phyloP scores from a whole-genome alignment of 1,140 invertebrate species.

The Glossosoma conforme region DNA sequence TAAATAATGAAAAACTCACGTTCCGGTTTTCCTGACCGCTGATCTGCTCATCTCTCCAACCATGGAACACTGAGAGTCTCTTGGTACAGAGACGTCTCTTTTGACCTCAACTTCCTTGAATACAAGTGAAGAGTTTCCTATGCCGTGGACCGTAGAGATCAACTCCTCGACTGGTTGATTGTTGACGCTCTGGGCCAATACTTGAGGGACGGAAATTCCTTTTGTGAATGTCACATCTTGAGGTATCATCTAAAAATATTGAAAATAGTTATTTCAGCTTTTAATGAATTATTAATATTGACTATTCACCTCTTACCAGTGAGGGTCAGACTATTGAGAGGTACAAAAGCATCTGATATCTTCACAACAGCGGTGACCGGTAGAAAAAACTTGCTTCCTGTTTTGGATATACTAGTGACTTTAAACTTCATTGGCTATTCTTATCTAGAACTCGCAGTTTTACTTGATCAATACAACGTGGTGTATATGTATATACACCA shows the following conservation, averaged over 20 bases:
- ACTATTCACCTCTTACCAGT: neutral
- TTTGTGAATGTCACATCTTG: slow-evolving; percentile 18
- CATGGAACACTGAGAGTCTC: slow-evolving; percentile 15
- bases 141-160: slow-evolving; percentile 16
- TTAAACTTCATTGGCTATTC: too few species aligned
- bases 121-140: slow-evolving; percentile 19
- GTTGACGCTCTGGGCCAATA: slow-evolving; percentile 18
- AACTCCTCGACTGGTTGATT: slow-evolving; percentile 10
- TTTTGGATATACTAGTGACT: too few species aligned
- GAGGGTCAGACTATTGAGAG: neutral
- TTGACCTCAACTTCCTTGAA: slow-evolving; percentile 20
- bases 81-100: slow-evolving; percentile 9
- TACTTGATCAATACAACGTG: too few species aligned
- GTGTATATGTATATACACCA: too few species aligned
- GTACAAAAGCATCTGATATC: too few species aligned
- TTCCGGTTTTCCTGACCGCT: slow-evolving; percentile 21
- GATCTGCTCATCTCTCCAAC: slow-evolving; percentile 15
- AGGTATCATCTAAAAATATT: slow-evolving; percentile 17
- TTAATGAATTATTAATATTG: neutral
- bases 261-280: neutral
- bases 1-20: slow-evolving; percentile 6
- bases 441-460: too few species aligned
- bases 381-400: too few species aligned
- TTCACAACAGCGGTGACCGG: too few species aligned
- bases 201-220: slow-evolving; percentile 19